Base-by-base conservation (phyloP, 2,113 vertebrate species). In the Hyaena hyaena region DNA sequence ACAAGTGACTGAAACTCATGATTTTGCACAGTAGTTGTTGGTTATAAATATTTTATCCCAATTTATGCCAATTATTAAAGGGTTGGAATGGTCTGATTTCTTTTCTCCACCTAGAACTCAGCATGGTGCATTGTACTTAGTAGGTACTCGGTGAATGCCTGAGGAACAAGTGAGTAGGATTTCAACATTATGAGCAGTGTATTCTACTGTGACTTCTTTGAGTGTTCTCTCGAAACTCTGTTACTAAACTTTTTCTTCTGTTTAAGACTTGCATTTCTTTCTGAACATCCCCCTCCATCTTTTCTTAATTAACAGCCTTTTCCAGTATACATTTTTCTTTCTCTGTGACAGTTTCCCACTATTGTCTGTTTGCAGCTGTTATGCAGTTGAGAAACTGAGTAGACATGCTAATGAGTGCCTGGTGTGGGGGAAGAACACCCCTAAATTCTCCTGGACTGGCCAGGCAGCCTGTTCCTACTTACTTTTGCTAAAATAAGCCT, bases 401-500 rank as follows among this genome's bases (percentile, higher is more conserved):
- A 96, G 96, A 97, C 95, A 96, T 95, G 94, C 80, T 96, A 97
- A 97, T 96, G 84, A 96, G 76, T 12, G 94, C 87, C 65, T 95
- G 93, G 69, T 94, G 55, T 97, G 96, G 97, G 90, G 97, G 96
- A 94, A 86, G 90, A 95, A 58, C 61, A 97, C 93, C 94, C 97
- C 73, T 33, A 81, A 85, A 89, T 97, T 92, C 90, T 97, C 90
- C 81, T 96, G 96, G 84, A 94, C 96, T 90, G 96, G 95, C 93
- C 95, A 74, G 91, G 92, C 81, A 90, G 92, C 83, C 92, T 88
- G 68, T 96, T 97, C 90, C 90, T 85, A 90, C 97, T 96, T 92
- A 96, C 33, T 96, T 83, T 79, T 92, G 81, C 97, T 97, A 97
- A 97, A 98, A 97, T 96, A 98, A 98, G 87, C 92, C 48, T 92